Base-by-base conservation (phyloP, 2,888 invertebrate species). In the Drosophila borborema region DNA sequence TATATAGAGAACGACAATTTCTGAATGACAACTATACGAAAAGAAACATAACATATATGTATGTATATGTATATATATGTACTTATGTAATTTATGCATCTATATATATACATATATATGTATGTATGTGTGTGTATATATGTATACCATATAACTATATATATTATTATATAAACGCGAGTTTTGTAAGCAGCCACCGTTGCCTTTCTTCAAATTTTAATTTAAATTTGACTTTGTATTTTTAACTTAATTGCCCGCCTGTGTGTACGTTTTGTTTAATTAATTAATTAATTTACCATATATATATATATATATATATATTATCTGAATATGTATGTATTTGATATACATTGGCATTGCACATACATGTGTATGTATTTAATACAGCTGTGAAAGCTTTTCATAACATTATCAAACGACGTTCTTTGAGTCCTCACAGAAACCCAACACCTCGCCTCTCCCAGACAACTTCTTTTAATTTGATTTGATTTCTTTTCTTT, bases 181-280 rank as follows among this genome's bases (percentile, higher is more conserved):
- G 49, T 76, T 84, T 78, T 72, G 23, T 79, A 75, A 86, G 83
- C 80, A 88, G 86, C 89, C 81, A 73, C 80, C 81, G 89, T 88
- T 88, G 89, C 84, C 89, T 85, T 88, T 73, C 77, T 65, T 71
- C 53, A 48, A 74, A 74, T 69, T 69, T 72, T 62, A 72, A 74
- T 61, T 62, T 61, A 51, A 66, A 80, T 74, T 54, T 59, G 65
- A 64, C 51, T 41, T 64, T 79, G 67, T 67, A 63, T 73, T 73
- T 72, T 72, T 38, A 62, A 70, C 59, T 69, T 65, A 18, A 58
- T 61, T 58, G 38, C 63, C 66, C 66, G 64, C 62, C 80, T 72
- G 64, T 46, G 28, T 70, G 58, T 72, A 46, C 54, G 38, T 63
- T 54, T 70, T 74, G 68, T 76, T 63, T 56, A 64, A 73, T 70